A percentile compares a stretch with the other conserved stretches of the same genome.
phyloP scores from a whole-genome alignment of 2,113 vertebrate species.

The Mus spicilegus region DNA sequence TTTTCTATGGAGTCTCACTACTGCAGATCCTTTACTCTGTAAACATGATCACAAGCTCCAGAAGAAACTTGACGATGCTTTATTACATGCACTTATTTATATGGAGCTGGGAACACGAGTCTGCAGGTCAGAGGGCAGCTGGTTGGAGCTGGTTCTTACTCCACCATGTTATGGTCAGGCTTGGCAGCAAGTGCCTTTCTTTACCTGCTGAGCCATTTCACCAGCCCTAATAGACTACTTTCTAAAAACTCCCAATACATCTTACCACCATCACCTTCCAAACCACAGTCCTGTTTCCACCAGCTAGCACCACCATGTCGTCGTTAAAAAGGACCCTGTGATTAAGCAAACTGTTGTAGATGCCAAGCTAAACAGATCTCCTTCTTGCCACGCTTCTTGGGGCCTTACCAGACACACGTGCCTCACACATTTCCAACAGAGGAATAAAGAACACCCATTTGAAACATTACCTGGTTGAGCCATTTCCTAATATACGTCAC shows the following conservation, averaged over 20 bases:
- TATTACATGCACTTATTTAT: not conserved
- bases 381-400: not conserved
- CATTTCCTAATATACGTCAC: not conserved
- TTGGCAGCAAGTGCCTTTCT: not conserved
- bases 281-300: constrained; percentile 20
- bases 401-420: not conserved
- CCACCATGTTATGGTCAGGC: not conserved
- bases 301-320: not conserved
- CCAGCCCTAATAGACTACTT: not conserved
- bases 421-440: constrained; percentile 22
- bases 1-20: not conserved
- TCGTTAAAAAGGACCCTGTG: not conserved
- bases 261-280: not conserved
- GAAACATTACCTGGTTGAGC: not conserved
- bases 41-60: not conserved
- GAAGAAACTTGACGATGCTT: not conserved
- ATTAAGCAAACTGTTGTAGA: not conserved
- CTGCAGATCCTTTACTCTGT: not conserved
- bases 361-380: not conserved
- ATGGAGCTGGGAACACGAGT: too few species aligned
- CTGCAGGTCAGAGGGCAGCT: not conserved
- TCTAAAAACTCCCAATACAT: constrained; percentile 13
- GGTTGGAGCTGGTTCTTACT: too few species aligned
- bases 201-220: not conserved
- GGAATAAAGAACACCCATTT: not conserved